Conservation (phyloP, 2,888 invertebrate genomes). For the Blastobasis adustella region DNA sequence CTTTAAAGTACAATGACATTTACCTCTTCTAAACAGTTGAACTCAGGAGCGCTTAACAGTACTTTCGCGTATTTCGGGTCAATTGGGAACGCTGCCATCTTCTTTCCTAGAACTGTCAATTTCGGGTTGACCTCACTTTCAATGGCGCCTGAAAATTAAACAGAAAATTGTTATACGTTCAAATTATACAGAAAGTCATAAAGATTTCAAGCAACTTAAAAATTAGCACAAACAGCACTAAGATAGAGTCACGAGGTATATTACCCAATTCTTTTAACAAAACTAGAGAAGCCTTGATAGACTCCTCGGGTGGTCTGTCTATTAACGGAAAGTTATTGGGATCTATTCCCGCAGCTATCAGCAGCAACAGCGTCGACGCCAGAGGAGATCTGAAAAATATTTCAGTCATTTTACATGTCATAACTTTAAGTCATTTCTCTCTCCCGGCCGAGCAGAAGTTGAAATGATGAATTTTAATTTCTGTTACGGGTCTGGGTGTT, state of each 20-base stretch:
- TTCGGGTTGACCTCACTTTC: constrained; percentile 72
- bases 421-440: too few relatives aligned
- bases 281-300: constrained; percentile 77
- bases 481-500: too few relatives aligned
- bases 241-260: not conserved
- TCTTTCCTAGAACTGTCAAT: constrained; percentile 85
- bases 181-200: not conserved
- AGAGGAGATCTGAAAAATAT: constrained; percentile 58
- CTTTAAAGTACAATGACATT: not conserved
- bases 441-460: too few relatives aligned
- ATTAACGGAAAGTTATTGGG: constrained; percentile 91
- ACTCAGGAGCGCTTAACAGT: constrained; percentile 83
- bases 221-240: not conserved
- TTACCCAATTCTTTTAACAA: constrained; percentile 78
- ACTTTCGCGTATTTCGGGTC: constrained; percentile 93
- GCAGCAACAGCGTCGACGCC: constrained; percentile 84
- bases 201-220: not conserved
- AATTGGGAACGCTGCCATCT: constrained; percentile 93
- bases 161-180: not conserved
- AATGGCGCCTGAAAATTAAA: constrained; percentile 75
- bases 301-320: constrained; percentile 87
- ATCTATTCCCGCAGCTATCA: constrained; percentile 89
- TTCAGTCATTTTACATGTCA: too few relatives aligned
- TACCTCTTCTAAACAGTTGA: constrained; percentile 85
- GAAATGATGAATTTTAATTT: too few relatives aligned